Evolutionary conservation across 2,797 vertebrate species (phyloP).

Genomic region (Sebastes steindachneri): DNA sequence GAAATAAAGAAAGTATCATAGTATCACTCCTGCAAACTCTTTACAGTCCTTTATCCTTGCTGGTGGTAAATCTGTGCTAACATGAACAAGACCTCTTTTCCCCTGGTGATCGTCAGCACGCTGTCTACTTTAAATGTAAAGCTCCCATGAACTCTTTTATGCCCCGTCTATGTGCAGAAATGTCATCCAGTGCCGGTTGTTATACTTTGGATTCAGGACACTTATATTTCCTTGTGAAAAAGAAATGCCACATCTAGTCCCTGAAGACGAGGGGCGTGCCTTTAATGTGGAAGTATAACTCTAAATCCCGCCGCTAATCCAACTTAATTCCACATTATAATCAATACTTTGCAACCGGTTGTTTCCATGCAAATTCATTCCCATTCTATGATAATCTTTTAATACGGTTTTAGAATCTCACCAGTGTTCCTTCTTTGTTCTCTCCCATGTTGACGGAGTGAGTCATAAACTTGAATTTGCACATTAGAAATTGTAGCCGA

Average conservation of each 20-base stretch:
- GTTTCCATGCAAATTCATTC: conserved; percentile 43
- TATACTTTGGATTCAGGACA: conserved; percentile 24
- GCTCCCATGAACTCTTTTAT: conserved; percentile 18
- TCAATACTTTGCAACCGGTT: conserved; percentile 53
- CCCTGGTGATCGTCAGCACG: not conserved
- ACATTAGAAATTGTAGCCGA: not conserved
- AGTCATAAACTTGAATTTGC: conserved; percentile 29
- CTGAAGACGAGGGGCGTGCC: conserved; percentile 16
- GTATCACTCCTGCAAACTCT: not conserved
- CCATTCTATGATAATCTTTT: conserved; percentile 57
- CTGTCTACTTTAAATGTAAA: conserved; percentile 24
- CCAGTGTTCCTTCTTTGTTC: conserved; percentile 12
- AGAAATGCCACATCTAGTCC: conserved; percentile 48
- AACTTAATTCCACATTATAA: conserved; percentile 53
- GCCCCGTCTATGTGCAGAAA: not conserved
- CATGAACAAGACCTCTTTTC: not conserved
- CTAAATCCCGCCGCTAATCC: conserved; percentile 52
- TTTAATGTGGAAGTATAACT: conserved; percentile 48
- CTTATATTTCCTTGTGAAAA: conserved; percentile 30
- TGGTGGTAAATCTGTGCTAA: not conserved
- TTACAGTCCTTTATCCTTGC: not conserved
- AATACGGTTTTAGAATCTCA: conserved; percentile 39
- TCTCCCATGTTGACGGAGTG: conserved; percentile 25
- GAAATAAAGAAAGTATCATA: not conserved
- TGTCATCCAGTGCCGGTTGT: conserved; percentile 24